Conservation (phyloP, 2,797 vertebrate genomes). For the Gephyroberyx darwinii region DNA sequence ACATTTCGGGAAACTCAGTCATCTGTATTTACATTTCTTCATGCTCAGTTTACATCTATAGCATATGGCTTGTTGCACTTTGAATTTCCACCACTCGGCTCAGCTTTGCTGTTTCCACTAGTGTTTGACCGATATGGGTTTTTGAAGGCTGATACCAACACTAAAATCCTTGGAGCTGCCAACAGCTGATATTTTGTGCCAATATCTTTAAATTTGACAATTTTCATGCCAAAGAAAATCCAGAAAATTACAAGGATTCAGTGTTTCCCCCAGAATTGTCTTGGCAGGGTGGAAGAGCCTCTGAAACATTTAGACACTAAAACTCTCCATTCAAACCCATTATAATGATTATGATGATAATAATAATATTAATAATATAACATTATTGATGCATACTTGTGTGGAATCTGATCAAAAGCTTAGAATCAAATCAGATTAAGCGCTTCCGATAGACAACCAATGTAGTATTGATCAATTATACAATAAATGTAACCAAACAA, state of each 20-base stretch:
- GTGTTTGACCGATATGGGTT: constrained; percentile 1
- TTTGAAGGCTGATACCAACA: constrained; percentile 25
- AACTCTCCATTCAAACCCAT: too few species aligned
- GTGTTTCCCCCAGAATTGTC: neutral
- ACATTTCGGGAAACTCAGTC: constrained; percentile 44
- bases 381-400: too few species aligned
- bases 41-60: constrained; percentile 53
- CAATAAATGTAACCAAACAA: too few species aligned
- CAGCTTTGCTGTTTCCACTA: constrained; percentile 32
- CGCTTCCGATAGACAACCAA: too few species aligned
- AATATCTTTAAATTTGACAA: constrained; percentile 5
- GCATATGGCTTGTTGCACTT: constrained; percentile 44
- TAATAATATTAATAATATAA: too few species aligned
- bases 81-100: constrained; percentile 36
- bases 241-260: constrained; percentile 2
- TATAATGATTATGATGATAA: too few species aligned
- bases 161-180: constrained; percentile 26
- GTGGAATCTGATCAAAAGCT: neutral
- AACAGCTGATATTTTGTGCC: constrained; percentile 5
- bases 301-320: neutral
- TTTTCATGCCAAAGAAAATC: too few species aligned
- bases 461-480: too few species aligned
- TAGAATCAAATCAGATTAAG: neutral
- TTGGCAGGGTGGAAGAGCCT: neutral
- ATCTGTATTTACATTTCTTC: constrained; percentile 61